These are phyloP conservation scores for Agrotis ipsilon DNA, from an alignment of 2,888 invertebrate genomes.

Conservation along the genomic window DNA sequence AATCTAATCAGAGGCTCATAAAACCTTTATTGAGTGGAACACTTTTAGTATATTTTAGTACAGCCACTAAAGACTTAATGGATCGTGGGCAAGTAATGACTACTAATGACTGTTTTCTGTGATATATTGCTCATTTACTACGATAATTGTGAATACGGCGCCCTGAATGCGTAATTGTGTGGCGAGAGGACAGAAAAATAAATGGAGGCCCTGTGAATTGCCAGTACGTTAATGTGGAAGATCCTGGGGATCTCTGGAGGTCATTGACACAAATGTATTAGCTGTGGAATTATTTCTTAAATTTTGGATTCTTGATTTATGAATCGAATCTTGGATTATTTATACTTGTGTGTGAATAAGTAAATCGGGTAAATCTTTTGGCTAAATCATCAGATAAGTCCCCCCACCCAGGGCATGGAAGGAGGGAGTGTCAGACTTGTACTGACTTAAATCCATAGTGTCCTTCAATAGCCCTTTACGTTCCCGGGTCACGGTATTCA, in stretches of 20 bases:
- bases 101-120: slow-evolving; percentile 29
- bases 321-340: no score
- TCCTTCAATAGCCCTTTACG: no score
- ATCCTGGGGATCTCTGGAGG: not conserved
- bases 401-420: no score
- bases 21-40: slow-evolving; percentile 44
- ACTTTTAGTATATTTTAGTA: slow-evolving; percentile 45
- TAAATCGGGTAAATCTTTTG: no score
- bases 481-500: no score
- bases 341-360: no score
- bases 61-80: slow-evolving; percentile 48
- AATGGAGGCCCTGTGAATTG: not conserved
- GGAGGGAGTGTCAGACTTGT: no score
- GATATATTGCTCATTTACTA: slow-evolving; percentile 43
- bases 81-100: slow-evolving; percentile 39
- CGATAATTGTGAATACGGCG: slow-evolving; percentile 31
- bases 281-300: no score
- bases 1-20: slow-evolving; percentile 34
- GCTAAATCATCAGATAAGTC: no score
- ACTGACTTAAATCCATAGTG: no score
- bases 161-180: slow-evolving; percentile 23
- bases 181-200: slow-evolving; percentile 6
- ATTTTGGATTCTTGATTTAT: no score
- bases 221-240: not conserved
- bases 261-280: not conserved